A percentile compares a stretch with the other conserved stretches of the same genome.
Conservation (phyloP, 2,888 invertebrate species). For the Drosophila sordidula region DNA sequence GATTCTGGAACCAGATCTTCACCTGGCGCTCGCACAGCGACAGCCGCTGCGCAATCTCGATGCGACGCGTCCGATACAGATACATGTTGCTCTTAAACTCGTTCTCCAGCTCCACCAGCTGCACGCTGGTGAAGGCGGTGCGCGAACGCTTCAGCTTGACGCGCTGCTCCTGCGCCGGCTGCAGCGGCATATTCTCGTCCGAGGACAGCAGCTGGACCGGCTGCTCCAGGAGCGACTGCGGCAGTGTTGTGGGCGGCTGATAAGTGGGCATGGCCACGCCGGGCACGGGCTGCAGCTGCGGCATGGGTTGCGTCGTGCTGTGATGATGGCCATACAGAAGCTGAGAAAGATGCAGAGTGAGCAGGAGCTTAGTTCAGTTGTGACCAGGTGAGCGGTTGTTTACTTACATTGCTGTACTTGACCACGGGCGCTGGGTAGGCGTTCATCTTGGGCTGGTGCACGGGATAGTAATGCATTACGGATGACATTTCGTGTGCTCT, state of each 20-base stretch:
- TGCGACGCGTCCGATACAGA: conserved; percentile 95
- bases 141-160: conserved; percentile 86
- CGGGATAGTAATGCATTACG: conserved; percentile 75
- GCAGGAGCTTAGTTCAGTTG: not conserved
- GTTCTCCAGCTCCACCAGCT: conserved; percentile 97
- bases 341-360: not conserved
- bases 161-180: conserved; percentile 56
- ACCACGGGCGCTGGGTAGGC: conserved; percentile 51
- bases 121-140: conserved; percentile 97
- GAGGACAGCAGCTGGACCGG: conserved; percentile 58
- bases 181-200: conserved; percentile 61
- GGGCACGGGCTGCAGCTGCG: conserved; percentile 15
- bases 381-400: rapidly evolving
- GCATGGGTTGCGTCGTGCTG: conserved; percentile 12
- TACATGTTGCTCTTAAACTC: conserved; percentile 98
- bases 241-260: conserved; percentile 26
- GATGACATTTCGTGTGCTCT: conserved; percentile 59
- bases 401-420: conserved; percentile 65
- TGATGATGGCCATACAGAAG: conserved; percentile 45
- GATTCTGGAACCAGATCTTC: conserved; percentile 94
- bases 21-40: conserved; percentile 95
- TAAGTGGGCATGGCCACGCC: conserved; percentile 21
- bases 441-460: conserved; percentile 64
- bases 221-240: conserved; percentile 27
- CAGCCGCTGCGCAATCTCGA: conserved; percentile 97